These are phyloP conservation scores for Epiblema foenella DNA, from an alignment of 2,888 invertebrate genomes.

Conservation along the genomic window DNA sequence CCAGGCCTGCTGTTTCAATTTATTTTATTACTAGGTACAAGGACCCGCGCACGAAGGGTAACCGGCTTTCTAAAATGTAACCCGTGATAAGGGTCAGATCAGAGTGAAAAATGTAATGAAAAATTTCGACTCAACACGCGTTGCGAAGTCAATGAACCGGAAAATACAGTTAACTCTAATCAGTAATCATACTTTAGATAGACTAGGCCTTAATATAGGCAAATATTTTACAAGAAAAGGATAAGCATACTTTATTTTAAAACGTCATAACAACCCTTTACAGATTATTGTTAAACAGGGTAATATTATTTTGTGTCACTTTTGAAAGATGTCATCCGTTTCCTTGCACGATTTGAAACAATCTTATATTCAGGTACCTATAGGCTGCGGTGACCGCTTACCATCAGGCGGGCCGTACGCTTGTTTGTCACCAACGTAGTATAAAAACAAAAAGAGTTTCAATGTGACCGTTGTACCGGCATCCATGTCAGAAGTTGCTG, in stretches of 20 bases:
- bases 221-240: background rate
- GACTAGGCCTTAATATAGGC: background rate
- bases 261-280: background rate
- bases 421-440: too few species aligned
- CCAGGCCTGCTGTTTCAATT: conserved; percentile 36
- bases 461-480: too few species aligned
- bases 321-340: background rate
- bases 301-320: background rate
- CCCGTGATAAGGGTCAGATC: conserved; percentile 40
- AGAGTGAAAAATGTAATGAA: conserved; percentile 38
- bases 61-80: conserved; percentile 35
- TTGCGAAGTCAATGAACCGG: conserved; percentile 24
- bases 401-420: too few species aligned
- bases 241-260: background rate
- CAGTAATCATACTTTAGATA: background rate
- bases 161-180: conserved; percentile 22
- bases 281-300: background rate
- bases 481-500: too few species aligned
- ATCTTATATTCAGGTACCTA: too few species aligned
- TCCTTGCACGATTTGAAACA: background rate
- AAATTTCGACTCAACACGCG: conserved; percentile 21
- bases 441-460: too few species aligned
- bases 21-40: conserved; percentile 38
- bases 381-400: too few species aligned
- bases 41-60: conserved; percentile 21